Base-by-base conservation (phyloP, 2,113 vertebrate species). In the Pyxicephalus adspersus region DNA sequence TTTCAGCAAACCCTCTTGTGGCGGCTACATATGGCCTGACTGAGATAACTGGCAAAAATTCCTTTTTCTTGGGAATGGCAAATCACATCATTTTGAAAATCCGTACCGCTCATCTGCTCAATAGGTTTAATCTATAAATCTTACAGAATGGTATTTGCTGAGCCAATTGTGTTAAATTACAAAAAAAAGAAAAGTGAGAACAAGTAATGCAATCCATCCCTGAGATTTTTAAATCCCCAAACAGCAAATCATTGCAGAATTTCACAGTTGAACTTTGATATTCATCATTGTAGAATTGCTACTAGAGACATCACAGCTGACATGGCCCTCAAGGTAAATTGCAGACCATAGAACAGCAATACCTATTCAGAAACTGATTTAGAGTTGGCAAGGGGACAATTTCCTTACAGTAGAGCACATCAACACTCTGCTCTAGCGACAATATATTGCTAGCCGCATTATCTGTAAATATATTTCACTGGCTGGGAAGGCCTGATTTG, bases 291-390 rank as follows among this genome's bases (percentile, higher is more conserved):
- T 81, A 75, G 61, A 81, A 81, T 81, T 75, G 80, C 71, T 58
- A 63, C 58, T 75, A 58, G 61, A 81, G 70, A 81, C 80, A 81
- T 81, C 70, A 58, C 29, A 75, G 31, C 71, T 81, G 80, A 75
- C 71, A 75, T 58, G 51, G 60, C 71, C 80, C 80, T 58, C 51
- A 66, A 75, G 80, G 80, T 81, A 81, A 75, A 81, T 66, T 75
- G 80, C 71, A 81, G 71, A 81, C 61, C 61, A 81, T 64, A 51
- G 79, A 81, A 50, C 60, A 57, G 71, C 71, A 57, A 75, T 58
- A 81, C 80, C 79, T 74, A 66, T 81, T 81, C 61, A 81, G 71
- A 81, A 81, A 81, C 70, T 75, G 80, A 81, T 81, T 81, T 81
- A 81, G 68, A 75, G 70, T 81, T 81, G 80, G 80, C 80, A 75